Base-by-base conservation (phyloP, 2,113 vertebrate genomes). In the Indri indri region DNA sequence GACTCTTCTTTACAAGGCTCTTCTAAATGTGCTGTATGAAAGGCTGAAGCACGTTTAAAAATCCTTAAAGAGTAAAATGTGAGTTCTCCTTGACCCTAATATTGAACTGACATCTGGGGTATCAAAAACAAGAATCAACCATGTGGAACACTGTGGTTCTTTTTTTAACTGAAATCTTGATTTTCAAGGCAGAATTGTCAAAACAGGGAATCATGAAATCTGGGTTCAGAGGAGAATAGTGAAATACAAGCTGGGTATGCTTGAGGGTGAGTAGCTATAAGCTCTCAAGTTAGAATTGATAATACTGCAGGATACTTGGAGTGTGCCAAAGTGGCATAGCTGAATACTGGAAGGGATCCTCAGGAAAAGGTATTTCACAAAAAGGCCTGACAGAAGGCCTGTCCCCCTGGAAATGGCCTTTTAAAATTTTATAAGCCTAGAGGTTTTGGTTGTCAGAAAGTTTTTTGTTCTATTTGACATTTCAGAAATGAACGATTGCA, bases 101-200 rank as follows among this genome's bases (percentile, higher is more conserved):
- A 74, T 57, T 91, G 57, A 34, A 77, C 25, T 84, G 70, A 65
- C 6, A 73, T 83, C 54, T 85, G 20, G 79, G 77, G 8, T 84
- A 85, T 80, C 63, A 65, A 13, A 54, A 89, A 20, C 20, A 71
- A 79, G 37, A 88, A 84, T 25, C 37, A 89, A 45, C 6, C 25
- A 54, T 37, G 61, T 30, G n/a, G 68, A 45, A 8, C 40, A 76
- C 16, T 47, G 17, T 20, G 25, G 37, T 32, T 77, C n/a, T 65
- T 77, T 83, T 76, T 37, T 91, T 23, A 47, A n/a, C 86, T 91
- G 91, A 86, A 11, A 93, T 87, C 27, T 74, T 87, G 27, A 79
- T 14, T 77, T 9, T 57, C 82, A 73, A 80, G 25, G 47, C 40
- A 59, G 12, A 12, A 30, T 89, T 77, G 20, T 65, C 63, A 85